Evolutionary conservation across 1,140 invertebrate species (phyloP).

Genomic region (Drosophila dunni): DNA sequence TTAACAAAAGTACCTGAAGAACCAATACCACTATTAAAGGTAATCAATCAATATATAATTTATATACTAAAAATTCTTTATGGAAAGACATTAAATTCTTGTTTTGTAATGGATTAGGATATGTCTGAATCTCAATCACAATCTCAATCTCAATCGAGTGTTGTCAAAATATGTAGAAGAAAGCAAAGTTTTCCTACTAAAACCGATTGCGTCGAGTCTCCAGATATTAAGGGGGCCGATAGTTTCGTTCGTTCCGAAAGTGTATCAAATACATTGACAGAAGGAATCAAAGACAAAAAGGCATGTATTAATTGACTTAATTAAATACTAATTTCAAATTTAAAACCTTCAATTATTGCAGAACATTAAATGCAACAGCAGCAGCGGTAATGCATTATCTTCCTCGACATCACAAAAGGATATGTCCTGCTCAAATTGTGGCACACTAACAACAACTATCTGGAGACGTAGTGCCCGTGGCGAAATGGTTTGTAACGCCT

Average conservation of each 20-base stretch:
- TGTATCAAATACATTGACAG: slow-evolving; percentile 37
- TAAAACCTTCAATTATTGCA: slow-evolving; percentile 10
- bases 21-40: slow-evolving; percentile 80
- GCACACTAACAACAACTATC: slow-evolving; percentile 95
- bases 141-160: slow-evolving; percentile 65
- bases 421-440: slow-evolving; percentile 92
- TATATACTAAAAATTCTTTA: background rate
- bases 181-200: slow-evolving; percentile 84
- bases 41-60: slow-evolving; percentile 20
- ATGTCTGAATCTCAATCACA: slow-evolving; percentile 64
- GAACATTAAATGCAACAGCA: slow-evolving; percentile 56
- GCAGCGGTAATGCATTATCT: background rate
- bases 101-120: slow-evolving; percentile 45
- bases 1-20: slow-evolving; percentile 77
- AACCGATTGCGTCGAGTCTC: slow-evolving; percentile 64
- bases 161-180: slow-evolving; percentile 76
- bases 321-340: background rate
- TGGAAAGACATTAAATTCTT: background rate
- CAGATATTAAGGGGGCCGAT: slow-evolving; percentile 56
- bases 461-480: slow-evolving; percentile 95
- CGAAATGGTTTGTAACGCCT: slow-evolving; percentile 98
- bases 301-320: slow-evolving; percentile 22
- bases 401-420: slow-evolving; percentile 86
- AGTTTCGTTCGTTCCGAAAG: slow-evolving; percentile 50
- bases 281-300: slow-evolving; percentile 72